A percentile compares a stretch with the other conserved stretches of the same genome.
phyloP scores from a whole-genome alignment of 2,888 invertebrate genomes.

The Dinocampus coccinellae region DNA sequence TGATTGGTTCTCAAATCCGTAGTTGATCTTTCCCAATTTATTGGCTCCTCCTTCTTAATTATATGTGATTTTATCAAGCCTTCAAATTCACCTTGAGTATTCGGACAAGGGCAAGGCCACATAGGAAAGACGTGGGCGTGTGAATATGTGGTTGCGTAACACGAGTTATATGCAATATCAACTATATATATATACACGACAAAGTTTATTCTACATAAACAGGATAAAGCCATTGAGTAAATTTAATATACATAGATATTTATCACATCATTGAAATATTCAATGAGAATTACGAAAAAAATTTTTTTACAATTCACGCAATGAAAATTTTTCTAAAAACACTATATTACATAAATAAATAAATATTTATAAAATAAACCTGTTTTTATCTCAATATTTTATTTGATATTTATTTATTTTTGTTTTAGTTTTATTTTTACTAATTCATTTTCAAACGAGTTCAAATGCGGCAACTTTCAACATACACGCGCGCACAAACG shows the following conservation, averaged over 20 bases:
- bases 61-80: slow-evolving; percentile 13
- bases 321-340: not conserved
- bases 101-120: slow-evolving; percentile 50
- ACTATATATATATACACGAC: slow-evolving; percentile 21
- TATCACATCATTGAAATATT: not conserved
- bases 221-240: not conserved
- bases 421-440: not conserved
- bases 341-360: not conserved
- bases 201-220: too few species aligned
- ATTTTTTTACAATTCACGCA: not conserved
- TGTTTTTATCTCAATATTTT: too few species aligned
- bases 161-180: slow-evolving; percentile 14
- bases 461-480: slow-evolving; percentile 8
- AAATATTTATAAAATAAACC: too few species aligned
- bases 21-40: too few species aligned
- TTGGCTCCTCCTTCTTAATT: too few species aligned
- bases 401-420: not conserved
- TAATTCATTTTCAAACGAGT: not conserved
- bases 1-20: too few species aligned
- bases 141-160: slow-evolving; percentile 50
- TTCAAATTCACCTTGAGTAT: slow-evolving; percentile 47
- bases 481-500: not conserved
- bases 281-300: not conserved
- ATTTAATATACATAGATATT: not conserved
- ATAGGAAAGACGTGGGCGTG: too few species aligned